Conservation (phyloP, 2,888 invertebrate species). For the Euplexia lucipara region DNA sequence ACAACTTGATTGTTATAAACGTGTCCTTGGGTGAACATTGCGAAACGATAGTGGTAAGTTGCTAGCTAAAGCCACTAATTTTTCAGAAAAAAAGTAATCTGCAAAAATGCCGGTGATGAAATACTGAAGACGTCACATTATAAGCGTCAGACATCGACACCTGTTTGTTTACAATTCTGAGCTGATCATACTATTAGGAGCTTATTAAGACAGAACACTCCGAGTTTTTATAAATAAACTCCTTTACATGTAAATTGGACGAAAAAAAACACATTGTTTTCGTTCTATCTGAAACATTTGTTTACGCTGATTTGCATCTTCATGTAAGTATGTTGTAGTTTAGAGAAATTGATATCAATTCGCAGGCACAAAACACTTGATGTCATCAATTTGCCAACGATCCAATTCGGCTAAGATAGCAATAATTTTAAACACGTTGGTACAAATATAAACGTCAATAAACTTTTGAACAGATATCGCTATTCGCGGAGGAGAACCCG, state of each 20-base stretch:
- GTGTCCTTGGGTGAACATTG: background rate
- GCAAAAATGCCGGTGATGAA: background rate
- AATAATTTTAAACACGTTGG: background rate
- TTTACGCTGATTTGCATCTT: constrained; percentile 15
- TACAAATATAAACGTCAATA: background rate
- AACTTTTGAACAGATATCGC: constrained; percentile 90
- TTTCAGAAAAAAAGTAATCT: background rate
- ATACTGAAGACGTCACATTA: background rate
- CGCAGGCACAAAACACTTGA: constrained; percentile 4
- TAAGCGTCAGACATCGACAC: background rate
- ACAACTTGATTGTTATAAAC: background rate
- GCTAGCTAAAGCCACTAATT: too few species aligned
- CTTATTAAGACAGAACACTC: constrained; percentile 12
- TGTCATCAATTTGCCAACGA: constrained; percentile 13
- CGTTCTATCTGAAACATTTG: constrained; percentile 12
- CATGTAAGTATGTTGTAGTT: background rate
- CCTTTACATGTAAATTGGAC: background rate
- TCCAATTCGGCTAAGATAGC: constrained; percentile 11
- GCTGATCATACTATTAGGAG: background rate
- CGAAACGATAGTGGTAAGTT: too few species aligned
- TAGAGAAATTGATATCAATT: constrained; percentile 14
- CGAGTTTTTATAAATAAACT: constrained; percentile 27
- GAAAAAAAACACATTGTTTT: constrained; percentile 15
- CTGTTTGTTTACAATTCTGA: background rate
- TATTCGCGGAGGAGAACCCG: constrained; percentile 98